phyloP scores from a whole-genome alignment of 30 jellyfish, hydroid and myxozoan species.

The Kudoa iwatai region DNA sequence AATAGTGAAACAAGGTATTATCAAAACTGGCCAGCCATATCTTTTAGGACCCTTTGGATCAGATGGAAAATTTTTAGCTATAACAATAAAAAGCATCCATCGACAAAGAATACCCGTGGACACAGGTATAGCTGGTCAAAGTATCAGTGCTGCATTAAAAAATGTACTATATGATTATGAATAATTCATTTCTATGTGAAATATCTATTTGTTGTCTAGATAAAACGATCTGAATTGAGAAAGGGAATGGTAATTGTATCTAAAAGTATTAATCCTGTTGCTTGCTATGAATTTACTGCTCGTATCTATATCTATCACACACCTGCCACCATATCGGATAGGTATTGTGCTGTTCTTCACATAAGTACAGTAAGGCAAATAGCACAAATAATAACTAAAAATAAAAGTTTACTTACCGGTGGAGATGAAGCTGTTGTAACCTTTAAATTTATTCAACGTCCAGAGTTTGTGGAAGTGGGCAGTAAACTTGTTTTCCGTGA shows the following conservation, averaged over 20 bases:
- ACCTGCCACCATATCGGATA: conserved; percentile 48
- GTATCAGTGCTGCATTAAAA: conserved; percentile 35
- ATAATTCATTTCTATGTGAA: neutral
- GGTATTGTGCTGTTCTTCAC: conserved; percentile 76
- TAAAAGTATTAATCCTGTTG: conserved; percentile 9
- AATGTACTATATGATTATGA: conserved; percentile 5
- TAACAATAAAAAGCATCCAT: conserved; percentile 48
- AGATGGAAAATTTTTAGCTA: conserved; percentile 25
- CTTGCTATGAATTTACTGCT: conserved; percentile 79
- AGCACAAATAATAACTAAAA: conserved; percentile 38
- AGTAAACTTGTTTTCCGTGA: conserved; percentile 72
- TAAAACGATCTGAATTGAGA: conserved; percentile 52
- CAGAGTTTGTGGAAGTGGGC: conserved; percentile 33
- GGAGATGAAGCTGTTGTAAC: conserved; percentile 71
- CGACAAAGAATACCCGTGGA: conserved; percentile 72
- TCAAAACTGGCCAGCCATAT: conserved; percentile 13
- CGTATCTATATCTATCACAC: conserved; percentile 43
- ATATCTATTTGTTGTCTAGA: conserved; percentile 4
- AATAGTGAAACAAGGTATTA: conserved; percentile 41
- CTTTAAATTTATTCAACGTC: conserved; percentile 39
- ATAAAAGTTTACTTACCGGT: conserved; percentile 31
- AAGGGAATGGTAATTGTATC: conserved; percentile 63
- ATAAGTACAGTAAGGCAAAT: conserved; percentile 74
- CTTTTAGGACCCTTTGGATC: conserved; percentile 64
- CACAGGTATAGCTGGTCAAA: conserved; percentile 68